Base-by-base conservation (phyloP, 1,140 invertebrate genomes). In the Asbolus verrucosus region DNA sequence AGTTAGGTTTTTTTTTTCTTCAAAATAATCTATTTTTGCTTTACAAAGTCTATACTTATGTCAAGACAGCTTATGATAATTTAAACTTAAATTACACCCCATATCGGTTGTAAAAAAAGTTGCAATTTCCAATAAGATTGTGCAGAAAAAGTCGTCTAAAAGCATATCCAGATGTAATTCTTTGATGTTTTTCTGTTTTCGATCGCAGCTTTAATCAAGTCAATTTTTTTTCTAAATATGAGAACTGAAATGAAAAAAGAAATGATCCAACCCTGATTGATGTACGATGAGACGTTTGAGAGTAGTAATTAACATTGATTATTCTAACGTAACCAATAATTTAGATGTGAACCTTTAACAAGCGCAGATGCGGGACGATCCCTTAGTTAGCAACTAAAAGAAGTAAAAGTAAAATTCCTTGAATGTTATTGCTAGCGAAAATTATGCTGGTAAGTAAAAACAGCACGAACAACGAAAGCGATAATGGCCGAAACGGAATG, bases 381-480 rank as follows among this genome's bases (percentile, higher is more conserved):
- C 15, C 13, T 15, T 30, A 9, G 11, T 62, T 60, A 30, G 13
- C 24, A 30, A 21, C 31, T 62, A 62, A 62, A n/a, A 62, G 59
- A 62, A 39, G 19, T 31, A 62, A 36, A n/a, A n/a, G 54, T 60
- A 60, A 15, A 31, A 60, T 60, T 30, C 30, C 30, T 18, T n/a
- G 16, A 36, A 16, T 13, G 31, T 62, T 62, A 19, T 19, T 62
- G 36, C 13, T n/a, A n/a, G 36, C 8, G 30, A 27, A 62, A 19
- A 19, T 19, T 62, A 62, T 62, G 59, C 59, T 62, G 59, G 59
- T 62, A 62, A 38, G 36, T 62, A 62, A 62, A 62, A 62, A 62
- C 30, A 62, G 59, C 36, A 62, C 14, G 36, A 62, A 19, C 59
- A 62, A 18, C 59, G 36, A 15, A 38, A 36, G 59, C 36, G 59